These are phyloP conservation scores for Lepidochitona cinerea DNA, from an alignment of 2,888 invertebrate genomes.

Conservation along the genomic window DNA sequence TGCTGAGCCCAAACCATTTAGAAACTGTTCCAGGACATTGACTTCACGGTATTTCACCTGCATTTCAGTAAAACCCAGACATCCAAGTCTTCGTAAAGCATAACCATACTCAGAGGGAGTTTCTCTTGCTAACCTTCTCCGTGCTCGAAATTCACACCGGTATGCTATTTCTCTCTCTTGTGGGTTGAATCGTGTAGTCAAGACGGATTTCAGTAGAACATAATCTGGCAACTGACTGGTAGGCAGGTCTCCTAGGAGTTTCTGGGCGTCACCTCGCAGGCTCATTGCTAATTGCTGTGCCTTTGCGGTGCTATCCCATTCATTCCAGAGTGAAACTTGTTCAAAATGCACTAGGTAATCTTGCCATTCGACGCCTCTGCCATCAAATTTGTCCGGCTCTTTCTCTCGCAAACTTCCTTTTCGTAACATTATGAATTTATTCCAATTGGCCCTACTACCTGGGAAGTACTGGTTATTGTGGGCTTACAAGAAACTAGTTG, in stretches of 20 bases:
- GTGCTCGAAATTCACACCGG: not conserved
- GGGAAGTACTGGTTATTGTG: no score
- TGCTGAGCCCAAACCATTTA: not conserved
- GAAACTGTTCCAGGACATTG: not conserved
- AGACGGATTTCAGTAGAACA: not conserved
- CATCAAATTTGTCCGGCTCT: constrained; percentile 35
- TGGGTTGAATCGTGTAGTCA: not conserved
- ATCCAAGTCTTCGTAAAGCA: not conserved
- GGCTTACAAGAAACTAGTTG: no score
- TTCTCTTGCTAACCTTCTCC: not conserved
- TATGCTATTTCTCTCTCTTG: not conserved
- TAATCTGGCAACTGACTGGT: not conserved
- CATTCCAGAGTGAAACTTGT: constrained; percentile 24
- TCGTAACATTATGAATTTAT: no score
- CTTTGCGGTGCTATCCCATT: constrained; percentile 18
- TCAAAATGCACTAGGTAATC: constrained; percentile 40
- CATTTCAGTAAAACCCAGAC: not conserved
- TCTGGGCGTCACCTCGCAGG: constrained; percentile 8
- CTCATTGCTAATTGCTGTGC: constrained; percentile 15
- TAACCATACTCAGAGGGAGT: not conserved
- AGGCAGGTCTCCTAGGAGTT: constrained; percentile 1
- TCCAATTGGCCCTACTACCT: no score
- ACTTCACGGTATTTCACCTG: not conserved
- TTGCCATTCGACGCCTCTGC: constrained; percentile 24
- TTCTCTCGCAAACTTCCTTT: no score